Evolutionary conservation across 1,140 invertebrate species (phyloP), one percentile per base, ranked within the genome.

Genomic region (Apocrypta bakeri): DNA sequence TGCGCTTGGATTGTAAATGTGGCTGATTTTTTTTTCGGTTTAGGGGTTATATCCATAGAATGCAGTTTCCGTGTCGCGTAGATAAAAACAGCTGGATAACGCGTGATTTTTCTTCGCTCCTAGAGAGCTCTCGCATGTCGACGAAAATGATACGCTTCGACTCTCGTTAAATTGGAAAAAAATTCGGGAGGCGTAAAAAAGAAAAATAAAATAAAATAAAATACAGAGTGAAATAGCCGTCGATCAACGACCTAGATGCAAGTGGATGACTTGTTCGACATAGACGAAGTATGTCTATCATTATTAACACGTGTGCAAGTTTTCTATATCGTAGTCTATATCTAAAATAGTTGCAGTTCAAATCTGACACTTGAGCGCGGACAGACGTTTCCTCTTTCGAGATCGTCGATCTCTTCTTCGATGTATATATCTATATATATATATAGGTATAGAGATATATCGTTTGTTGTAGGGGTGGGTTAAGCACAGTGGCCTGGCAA

Each of bases 311-410:
- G 12, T 42, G 12, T 42, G 40, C 12, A 12, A 14, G 40, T 42
- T 7, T 37, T 42, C 40, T n/a, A n/a, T 56, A 21, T 3, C n/a
- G 48, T n/a, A n/a, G 48, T 6, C 6, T 56, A 56, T 42, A 42
- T 42, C 3, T 42, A 42, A 12, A 1, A 71, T 2, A 40, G 37
- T 25, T 9, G 7, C 7, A 72, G 69, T 40, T 21, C 31, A 11
- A 40, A 40, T 72, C 69, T 72, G 69, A 72, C 37, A 72, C n/a
- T n/a, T 72, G 69, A 72, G 31, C 31, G n/a, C 69, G 37, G 37
- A 74, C 27, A 21, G 40, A 29, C 72, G 42, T 61, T 74, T 74
- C 72, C 72, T 61, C 72, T 29, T 74, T 74, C 25, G 17, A 74
- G 72, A 74, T 74, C 72, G 48, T 29, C 72, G 72, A 74, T 42